A percentile compares a stretch with the other conserved stretches of the same genome.
Conservation (phyloP, 2,797 vertebrate genomes). For the Cetoscarus ocellatus region DNA sequence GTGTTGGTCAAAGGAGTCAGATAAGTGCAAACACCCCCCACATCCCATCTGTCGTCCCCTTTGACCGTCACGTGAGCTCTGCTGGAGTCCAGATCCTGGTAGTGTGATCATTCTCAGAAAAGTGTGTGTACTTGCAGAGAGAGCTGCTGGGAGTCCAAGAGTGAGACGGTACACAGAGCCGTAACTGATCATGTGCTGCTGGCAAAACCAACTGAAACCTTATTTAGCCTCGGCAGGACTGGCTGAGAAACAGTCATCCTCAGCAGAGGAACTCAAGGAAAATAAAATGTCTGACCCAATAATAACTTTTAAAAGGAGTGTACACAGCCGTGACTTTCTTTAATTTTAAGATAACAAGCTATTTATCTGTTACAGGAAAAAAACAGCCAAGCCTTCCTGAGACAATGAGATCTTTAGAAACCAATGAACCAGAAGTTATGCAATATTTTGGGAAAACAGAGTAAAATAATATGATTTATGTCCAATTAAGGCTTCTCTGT, state of each 20-base stretch:
- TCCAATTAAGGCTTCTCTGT: too few relatives aligned
- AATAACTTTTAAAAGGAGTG: neutral
- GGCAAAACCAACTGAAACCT: slow-evolving; percentile 58
- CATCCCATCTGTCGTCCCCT: slow-evolving; percentile 28
- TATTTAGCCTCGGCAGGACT: slow-evolving; percentile 51
- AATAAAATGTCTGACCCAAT: neutral
- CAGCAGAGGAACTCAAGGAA: slow-evolving; percentile 4
- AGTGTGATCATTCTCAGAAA: slow-evolving; percentile 30
- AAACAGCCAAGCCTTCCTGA: too few relatives aligned
- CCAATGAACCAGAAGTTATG: too few relatives aligned
- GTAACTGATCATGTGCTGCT: slow-evolving; percentile 67
- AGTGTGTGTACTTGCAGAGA: slow-evolving; percentile 11
- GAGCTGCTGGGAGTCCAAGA: slow-evolving; percentile 23
- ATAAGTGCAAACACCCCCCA: slow-evolving; percentile 24
- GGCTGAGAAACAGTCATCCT: slow-evolving; percentile 1
- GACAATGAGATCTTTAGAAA: too few relatives aligned
- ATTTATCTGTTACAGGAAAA: too few relatives aligned
- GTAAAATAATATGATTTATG: neutral
- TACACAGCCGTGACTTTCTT: neutral
- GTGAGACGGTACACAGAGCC: slow-evolving; percentile 25
- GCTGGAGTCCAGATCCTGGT: slow-evolving; percentile 9
- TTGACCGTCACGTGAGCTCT: slow-evolving; percentile 5
- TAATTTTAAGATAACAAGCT: too few relatives aligned
- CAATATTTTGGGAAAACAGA: too few relatives aligned
- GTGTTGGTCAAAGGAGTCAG: slow-evolving; percentile 14